These are phyloP conservation scores for Garra rufa DNA, from an alignment of 2,113 vertebrate species.

Conservation along the genomic window DNA sequence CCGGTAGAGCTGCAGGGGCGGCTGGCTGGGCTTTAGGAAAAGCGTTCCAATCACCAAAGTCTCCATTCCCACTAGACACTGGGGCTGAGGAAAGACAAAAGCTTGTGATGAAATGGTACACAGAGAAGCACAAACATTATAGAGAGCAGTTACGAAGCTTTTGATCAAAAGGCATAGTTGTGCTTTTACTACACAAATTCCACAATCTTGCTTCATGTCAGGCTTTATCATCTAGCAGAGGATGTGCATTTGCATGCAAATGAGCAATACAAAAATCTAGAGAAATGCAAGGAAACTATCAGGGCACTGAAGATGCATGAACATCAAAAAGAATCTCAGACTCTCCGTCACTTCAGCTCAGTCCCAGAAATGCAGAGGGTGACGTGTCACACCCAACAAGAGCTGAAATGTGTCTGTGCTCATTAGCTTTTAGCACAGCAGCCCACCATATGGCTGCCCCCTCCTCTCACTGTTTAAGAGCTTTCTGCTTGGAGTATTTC, in stretches of 20 bases:
- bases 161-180: background rate
- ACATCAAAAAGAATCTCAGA: conserved; percentile 28
- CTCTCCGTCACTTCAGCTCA: conserved; percentile 61
- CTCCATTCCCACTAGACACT: conserved; percentile 83
- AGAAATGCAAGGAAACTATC: background rate
- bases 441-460: conserved; percentile 83
- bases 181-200: background rate
- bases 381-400: conserved; percentile 83
- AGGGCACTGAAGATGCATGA: conserved; percentile 11
- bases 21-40: conserved; percentile 85
- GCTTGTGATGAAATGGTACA: background rate
- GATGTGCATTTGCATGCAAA: conserved; percentile 18
- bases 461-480: conserved; percentile 85
- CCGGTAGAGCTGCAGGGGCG: conserved; percentile 69
- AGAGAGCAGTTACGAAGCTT: background rate
- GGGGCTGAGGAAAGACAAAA: conserved; percentile 65
- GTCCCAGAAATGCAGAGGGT: conserved; percentile 67
- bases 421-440: conserved; percentile 86
- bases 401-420: conserved; percentile 86
- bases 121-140: background rate
- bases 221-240: background rate
- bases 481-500: conserved; percentile 71
- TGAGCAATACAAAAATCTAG: background rate
- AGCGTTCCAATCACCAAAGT: conserved; percentile 96
- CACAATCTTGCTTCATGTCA: background rate